Percentiles rank a stretch among this genome's conserved stretches.
phyloP scores from a whole-genome alignment of 35 echinoderm and acorn worm species.

The Hemicentrotus pulcherrimus region DNA sequence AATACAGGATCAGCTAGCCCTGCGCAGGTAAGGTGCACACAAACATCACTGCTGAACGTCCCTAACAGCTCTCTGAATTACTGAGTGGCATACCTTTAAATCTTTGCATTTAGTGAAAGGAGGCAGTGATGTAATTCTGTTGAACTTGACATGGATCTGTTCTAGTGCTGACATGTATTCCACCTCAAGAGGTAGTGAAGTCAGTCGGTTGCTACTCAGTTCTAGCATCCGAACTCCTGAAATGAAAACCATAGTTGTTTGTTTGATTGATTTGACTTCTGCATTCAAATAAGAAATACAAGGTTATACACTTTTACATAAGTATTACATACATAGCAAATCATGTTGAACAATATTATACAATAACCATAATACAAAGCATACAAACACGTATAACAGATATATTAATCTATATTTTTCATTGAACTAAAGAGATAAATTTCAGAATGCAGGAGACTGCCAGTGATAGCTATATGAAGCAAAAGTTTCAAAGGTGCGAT shows the following conservation, averaged over 20 bases:
- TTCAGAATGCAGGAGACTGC: too few species aligned
- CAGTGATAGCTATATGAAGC: too few species aligned
- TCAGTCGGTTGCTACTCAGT: constrained; percentile 80
- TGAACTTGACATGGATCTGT: constrained; percentile 86
- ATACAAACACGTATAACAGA: neutral
- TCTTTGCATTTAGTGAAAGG: constrained; percentile 57
- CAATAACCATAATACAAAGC: neutral
- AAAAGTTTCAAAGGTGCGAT: too few species aligned
- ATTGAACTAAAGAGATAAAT: neutral
- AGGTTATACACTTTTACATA: too few species aligned
- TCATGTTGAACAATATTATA: too few species aligned
- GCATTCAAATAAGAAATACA: too few species aligned
- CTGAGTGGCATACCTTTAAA: constrained; percentile 65
- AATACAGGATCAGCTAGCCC: too few species aligned
- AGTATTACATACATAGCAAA: too few species aligned
- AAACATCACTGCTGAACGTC: too few species aligned
- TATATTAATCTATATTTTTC: neutral
- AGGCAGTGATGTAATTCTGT: constrained; percentile 77
- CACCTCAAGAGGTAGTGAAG: constrained; percentile 72
- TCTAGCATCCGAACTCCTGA: constrained; percentile 82
- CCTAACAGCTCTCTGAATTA: too few species aligned
- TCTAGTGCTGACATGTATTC: constrained; percentile 85
- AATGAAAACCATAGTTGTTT: constrained; percentile 8
- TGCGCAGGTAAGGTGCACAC: too few species aligned
- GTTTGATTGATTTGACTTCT: neutral